Conservation (phyloP, 2,797 vertebrate genomes). For the Crenuchus spilurus region DNA sequence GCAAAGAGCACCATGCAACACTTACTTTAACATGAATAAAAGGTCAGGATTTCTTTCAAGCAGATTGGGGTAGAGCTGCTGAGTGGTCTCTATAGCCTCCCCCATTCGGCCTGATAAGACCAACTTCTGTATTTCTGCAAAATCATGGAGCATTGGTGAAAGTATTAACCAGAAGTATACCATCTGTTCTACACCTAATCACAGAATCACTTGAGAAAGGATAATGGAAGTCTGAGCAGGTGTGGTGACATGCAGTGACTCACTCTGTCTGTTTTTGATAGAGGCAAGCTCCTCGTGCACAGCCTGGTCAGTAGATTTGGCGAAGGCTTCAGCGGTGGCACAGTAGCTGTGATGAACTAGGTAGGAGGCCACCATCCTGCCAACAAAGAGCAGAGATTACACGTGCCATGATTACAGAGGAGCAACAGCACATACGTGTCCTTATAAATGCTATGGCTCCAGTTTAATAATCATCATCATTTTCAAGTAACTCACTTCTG, state of each 20-base stretch:
- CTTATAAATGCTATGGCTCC: no score
- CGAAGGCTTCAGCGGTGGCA: conserved; percentile 93
- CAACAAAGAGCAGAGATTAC: conserved; percentile 3
- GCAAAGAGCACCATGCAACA: conserved; percentile 9
- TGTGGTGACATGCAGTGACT: conserved; percentile 61
- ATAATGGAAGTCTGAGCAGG: neutral
- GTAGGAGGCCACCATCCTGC: conserved; percentile 96
- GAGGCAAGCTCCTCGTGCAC: conserved; percentile 97
- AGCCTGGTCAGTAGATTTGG: conserved; percentile 94
- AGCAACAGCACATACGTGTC: neutral
- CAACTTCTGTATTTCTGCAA: conserved; percentile 96
- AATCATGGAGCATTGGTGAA: neutral
- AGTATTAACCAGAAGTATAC: neutral
- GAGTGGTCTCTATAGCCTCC: conserved; percentile 95
- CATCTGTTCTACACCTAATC: neutral
- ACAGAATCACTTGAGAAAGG: conserved; percentile 1
- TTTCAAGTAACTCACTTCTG: conserved; percentile 98
- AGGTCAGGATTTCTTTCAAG: conserved; percentile 96
- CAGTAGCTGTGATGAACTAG: conserved; percentile 97
- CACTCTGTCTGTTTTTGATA: conserved; percentile 98
- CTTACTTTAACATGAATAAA: conserved; percentile 97
- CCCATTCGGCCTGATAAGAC: conserved; percentile 95
- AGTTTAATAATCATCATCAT: no score
- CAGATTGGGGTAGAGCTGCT: conserved; percentile 92
- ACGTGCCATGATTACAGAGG: neutral